Conservation (phyloP, 1,140 invertebrate genomes). For the Lasioglossum baleicum region DNA sequence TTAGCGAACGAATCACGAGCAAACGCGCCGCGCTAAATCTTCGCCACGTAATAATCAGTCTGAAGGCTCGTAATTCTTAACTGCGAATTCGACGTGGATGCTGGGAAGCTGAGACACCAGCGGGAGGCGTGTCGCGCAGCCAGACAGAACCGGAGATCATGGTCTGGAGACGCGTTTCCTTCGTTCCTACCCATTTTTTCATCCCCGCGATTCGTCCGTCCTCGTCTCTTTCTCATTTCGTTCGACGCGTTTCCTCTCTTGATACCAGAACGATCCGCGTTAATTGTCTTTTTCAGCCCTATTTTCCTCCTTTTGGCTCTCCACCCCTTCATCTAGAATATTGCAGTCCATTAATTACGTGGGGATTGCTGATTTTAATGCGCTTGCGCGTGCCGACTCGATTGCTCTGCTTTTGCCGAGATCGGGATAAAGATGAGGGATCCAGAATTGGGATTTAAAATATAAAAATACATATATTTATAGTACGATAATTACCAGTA, state of each 20-base stretch:
- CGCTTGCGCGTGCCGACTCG: too few relatives aligned
- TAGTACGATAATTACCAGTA: too few relatives aligned
- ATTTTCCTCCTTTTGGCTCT: too few relatives aligned
- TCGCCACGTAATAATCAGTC: conserved; percentile 39
- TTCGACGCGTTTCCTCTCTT: background rate
- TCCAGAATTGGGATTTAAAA: too few relatives aligned
- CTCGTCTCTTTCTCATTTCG: background rate
- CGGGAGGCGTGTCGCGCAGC: background rate
- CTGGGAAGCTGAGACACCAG: conserved; percentile 1
- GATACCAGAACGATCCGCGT: too few relatives aligned
- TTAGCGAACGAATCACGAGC: conserved; percentile 38
- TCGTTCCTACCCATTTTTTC: background rate
- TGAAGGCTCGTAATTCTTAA: conserved; percentile 37
- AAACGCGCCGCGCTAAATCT: conserved; percentile 57
- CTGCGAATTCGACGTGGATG: conserved; percentile 2
- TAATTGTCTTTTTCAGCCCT: too few relatives aligned
- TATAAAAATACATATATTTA: too few relatives aligned
- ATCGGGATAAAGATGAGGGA: too few relatives aligned
- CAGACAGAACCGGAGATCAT: background rate
- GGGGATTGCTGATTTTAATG: too few relatives aligned
- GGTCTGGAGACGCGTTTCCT: background rate
- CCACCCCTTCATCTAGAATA: too few relatives aligned
- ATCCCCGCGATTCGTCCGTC: background rate
- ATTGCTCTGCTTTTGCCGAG: too few relatives aligned
- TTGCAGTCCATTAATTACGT: too few relatives aligned